These are phyloP conservation scores for Drosophila neonasuta DNA, from an alignment of 2,888 invertebrate species.

Conservation along the genomic window DNA sequence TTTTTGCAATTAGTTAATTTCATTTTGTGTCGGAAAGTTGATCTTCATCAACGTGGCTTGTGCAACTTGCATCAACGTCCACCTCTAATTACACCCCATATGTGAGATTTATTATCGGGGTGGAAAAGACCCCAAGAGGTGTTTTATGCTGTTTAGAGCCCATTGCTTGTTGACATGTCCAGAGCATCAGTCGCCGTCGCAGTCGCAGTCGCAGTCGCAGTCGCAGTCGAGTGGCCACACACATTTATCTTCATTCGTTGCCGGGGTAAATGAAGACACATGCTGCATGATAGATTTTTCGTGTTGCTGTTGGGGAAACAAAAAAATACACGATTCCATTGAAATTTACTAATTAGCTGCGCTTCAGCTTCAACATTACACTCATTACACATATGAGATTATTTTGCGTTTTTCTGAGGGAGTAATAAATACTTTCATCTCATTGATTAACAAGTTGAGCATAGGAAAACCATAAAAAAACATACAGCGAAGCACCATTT, in stretches of 20 bases:
- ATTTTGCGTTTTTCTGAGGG: background rate
- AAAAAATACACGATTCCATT: background rate
- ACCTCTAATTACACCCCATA: slow-evolving; percentile 34
- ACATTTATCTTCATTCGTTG: slow-evolving; percentile 67
- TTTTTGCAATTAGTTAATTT: slow-evolving; percentile 75
- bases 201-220: slow-evolving; percentile 19
- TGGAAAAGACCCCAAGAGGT: background rate
- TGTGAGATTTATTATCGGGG: slow-evolving; percentile 24
- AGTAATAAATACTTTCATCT: background rate
- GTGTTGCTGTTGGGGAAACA: slow-evolving; percentile 5
- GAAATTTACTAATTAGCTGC: slow-evolving; percentile 30
- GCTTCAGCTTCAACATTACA: slow-evolving; percentile 3
- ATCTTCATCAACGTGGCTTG: slow-evolving; percentile 38
- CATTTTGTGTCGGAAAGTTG: slow-evolving; percentile 58
- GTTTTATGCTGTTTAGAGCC: slow-evolving; percentile 3
- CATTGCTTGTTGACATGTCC: slow-evolving; percentile 33
- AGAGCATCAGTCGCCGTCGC: slow-evolving; percentile 8
- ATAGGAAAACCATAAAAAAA: background rate
- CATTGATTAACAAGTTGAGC: background rate
- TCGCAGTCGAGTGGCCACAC: slow-evolving; percentile 37
- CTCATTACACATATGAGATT: slow-evolving; percentile 1
- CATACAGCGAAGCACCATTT: no score
- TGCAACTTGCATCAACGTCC: slow-evolving; percentile 32
- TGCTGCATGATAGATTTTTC: slow-evolving; percentile 25
- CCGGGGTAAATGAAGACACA: slow-evolving; percentile 59